These are phyloP conservation scores for Coryphaenoides rupestris DNA, from an alignment of 2,113 vertebrate species.

Conservation along the genomic window DNA sequence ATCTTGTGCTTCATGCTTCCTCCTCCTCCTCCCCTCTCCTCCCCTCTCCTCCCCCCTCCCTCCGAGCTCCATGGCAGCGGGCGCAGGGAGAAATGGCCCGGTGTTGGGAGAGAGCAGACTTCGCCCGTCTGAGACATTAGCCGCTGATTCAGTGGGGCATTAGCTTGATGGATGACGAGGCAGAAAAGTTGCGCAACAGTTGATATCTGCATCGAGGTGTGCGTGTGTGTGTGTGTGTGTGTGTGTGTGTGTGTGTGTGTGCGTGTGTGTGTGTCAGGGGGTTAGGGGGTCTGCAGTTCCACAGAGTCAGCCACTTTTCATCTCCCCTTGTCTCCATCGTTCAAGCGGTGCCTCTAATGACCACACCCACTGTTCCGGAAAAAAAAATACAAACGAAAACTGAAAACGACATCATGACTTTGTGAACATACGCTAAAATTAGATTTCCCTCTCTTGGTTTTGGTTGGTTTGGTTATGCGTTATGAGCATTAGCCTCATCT, in stretches of 20 bases:
- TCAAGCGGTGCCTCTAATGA: conserved; percentile 29
- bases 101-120: conserved; percentile 57
- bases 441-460: too few species aligned
- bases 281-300: conserved; percentile 29
- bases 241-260: too few species aligned
- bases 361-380: conserved; percentile 3
- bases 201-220: conserved; percentile 65
- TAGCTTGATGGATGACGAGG: conserved; percentile 66
- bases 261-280: too few species aligned
- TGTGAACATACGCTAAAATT: background rate
- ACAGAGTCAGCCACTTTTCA: conserved; percentile 25
- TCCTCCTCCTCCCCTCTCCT: background rate
- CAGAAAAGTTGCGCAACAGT: conserved; percentile 57
- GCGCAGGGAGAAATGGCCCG: conserved; percentile 62
- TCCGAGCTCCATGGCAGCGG: conserved; percentile 33
- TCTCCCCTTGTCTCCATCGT: conserved; percentile 10
- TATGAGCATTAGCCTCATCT: too few species aligned
- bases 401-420: background rate
- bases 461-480: too few species aligned
- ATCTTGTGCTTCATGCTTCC: conserved; percentile 15
- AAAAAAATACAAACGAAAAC: too few species aligned
- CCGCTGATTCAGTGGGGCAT: conserved; percentile 72
- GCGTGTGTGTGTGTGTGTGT: too few species aligned
- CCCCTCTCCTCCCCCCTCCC: conserved; percentile 40
- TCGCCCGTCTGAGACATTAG: conserved; percentile 65